A percentile compares a stretch with the other conserved stretches of the same genome.
Conservation (phyloP, 2,113 vertebrate genomes). For the Hemibagrus wyckioides region DNA sequence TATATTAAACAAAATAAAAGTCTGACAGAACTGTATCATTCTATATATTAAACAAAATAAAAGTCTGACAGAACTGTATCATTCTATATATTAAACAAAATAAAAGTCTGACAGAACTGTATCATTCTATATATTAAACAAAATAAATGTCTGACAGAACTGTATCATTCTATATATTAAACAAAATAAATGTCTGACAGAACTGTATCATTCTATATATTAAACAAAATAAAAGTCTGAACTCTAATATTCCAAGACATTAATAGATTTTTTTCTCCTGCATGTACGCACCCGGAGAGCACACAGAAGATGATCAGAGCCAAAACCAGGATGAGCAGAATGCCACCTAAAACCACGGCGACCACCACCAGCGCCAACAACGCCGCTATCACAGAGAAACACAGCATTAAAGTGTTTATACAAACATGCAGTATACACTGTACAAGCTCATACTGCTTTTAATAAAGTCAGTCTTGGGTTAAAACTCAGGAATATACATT, state of each 20-base stretch:
- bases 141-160: too few relatives aligned
- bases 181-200: too few relatives aligned
- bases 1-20: too few relatives aligned
- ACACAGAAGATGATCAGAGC: constrained; percentile 58
- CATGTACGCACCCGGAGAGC: constrained; percentile 60
- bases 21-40: too few relatives aligned
- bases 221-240: too few relatives aligned
- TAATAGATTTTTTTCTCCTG: not conserved
- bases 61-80: too few relatives aligned
- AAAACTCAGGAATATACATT: not conserved
- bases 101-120: too few relatives aligned
- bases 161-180: too few relatives aligned
- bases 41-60: too few relatives aligned
- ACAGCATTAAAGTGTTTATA: not conserved
- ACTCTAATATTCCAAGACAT: not conserved
- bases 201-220: too few relatives aligned
- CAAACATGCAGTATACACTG: not conserved
- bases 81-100: too few relatives aligned
- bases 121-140: too few relatives aligned
- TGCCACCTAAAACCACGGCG: constrained; percentile 70
- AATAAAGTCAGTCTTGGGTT: not conserved
- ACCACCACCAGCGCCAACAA: constrained; percentile 74
- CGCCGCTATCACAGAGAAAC: constrained; percentile 59
- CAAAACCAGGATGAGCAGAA: constrained; percentile 68
- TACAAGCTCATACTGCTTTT: not conserved